These are phyloP conservation scores for Liolophura sinensis DNA, from an alignment of 1,140 invertebrate genomes.

Conservation along the genomic window DNA sequence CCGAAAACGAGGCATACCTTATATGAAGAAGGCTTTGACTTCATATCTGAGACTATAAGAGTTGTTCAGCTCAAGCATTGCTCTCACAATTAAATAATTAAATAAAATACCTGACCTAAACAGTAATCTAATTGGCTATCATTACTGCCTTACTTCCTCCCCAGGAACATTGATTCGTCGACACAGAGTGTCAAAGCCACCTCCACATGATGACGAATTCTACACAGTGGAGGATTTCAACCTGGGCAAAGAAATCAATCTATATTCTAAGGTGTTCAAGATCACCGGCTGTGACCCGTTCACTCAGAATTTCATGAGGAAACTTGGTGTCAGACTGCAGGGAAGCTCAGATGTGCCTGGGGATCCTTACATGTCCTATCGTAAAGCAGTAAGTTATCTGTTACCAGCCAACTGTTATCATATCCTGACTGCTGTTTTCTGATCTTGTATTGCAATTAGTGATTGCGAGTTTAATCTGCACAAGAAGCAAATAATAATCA, in stretches of 20 bases:
- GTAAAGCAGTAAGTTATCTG: slow-evolving; percentile 52
- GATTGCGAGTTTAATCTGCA: too few relatives aligned
- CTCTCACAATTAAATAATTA: too few relatives aligned
- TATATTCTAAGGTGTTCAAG: slow-evolving; percentile 78
- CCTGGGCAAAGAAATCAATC: slow-evolving; percentile 73
- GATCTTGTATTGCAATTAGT: too few relatives aligned
- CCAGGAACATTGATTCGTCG: slow-evolving; percentile 74
- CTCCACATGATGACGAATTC: slow-evolving; percentile 70
- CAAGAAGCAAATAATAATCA: too few relatives aligned
- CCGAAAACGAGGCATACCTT: too few relatives aligned
- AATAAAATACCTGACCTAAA: too few relatives aligned
- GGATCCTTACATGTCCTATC: slow-evolving; percentile 54
- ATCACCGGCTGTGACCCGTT: slow-evolving; percentile 83
- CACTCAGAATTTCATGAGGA: slow-evolving; percentile 80
- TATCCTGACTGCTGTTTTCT: too few relatives aligned
- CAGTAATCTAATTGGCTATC: too few relatives aligned
- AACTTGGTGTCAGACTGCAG: slow-evolving; percentile 78
- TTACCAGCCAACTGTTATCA: not conserved
- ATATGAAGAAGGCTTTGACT: too few relatives aligned
- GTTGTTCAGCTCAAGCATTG: too few relatives aligned
- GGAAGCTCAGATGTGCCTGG: slow-evolving; percentile 28
- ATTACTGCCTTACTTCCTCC: slow-evolving; percentile 6
- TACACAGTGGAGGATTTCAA: slow-evolving; percentile 67
- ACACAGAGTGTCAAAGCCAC: slow-evolving; percentile 74
- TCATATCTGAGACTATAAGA: too few relatives aligned